These are phyloP conservation scores for Peucedramus taeniatus DNA, from an alignment of 2,113 vertebrate genomes.

Conservation along the genomic window DNA sequence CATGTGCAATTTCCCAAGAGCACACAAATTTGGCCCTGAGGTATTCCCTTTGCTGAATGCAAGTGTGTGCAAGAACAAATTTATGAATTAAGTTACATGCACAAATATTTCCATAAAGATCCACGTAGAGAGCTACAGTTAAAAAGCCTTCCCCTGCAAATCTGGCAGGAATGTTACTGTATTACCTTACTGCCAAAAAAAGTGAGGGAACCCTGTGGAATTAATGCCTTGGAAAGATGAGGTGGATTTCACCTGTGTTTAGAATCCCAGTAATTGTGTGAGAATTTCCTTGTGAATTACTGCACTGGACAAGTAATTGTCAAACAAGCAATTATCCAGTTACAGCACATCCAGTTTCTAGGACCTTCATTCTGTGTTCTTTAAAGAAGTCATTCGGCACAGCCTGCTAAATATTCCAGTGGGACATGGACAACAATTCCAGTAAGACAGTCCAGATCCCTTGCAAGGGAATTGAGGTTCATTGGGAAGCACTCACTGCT, in stretches of 20 bases:
- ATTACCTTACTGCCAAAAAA: neutral
- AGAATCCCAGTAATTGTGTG: neutral
- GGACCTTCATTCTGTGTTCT: neutral
- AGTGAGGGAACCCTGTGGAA: neutral
- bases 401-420: neutral
- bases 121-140: neutral
- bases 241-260: neutral
- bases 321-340: constrained; percentile 7
- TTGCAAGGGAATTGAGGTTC: neutral
- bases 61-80: neutral
- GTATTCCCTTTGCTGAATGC: neutral
- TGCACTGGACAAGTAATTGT: neutral
- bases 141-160: neutral
- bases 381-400: neutral
- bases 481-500: neutral
- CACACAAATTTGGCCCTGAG: neutral
- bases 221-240: neutral
- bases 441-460: neutral
- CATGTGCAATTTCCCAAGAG: neutral
- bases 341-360: neutral
- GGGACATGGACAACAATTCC: neutral
- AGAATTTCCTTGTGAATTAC: constrained; percentile 8
- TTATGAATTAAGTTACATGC: neutral
- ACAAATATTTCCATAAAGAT: neutral
- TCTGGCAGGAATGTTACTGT: neutral